Conservation (phyloP, 2,797 vertebrate species). For the Emys orbicularis region DNA sequence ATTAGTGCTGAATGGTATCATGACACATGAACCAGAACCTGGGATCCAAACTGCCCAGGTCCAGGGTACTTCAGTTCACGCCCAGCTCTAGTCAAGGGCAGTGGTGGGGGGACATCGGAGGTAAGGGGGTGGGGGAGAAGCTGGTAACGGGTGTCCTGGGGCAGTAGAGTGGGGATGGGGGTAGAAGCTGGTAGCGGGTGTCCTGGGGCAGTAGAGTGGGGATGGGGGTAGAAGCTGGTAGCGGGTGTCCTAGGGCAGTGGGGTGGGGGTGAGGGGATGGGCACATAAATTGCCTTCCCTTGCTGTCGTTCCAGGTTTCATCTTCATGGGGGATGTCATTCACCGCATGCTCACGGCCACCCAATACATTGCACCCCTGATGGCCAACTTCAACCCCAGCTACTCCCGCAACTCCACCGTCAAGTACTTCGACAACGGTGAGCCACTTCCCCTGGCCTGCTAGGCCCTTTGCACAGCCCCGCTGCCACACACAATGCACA, state of each 20-base stretch:
- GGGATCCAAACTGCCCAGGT: neutral
- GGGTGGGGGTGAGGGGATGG: neutral
- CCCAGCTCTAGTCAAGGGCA: fast-evolving
- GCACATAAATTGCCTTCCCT: neutral
- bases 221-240: neutral
- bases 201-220: neutral
- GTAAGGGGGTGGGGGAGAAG: fast-evolving
- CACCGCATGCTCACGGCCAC: conserved; percentile 97
- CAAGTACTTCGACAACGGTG: conserved; percentile 93
- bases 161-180: neutral
- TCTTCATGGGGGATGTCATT: conserved; percentile 93
- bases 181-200: neutral
- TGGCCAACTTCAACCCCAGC: conserved; percentile 99
- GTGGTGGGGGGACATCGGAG: neutral
- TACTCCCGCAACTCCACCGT: conserved; percentile 93
- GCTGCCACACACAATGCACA: neutral
- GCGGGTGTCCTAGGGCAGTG: neutral
- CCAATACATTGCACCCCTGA: conserved; percentile 94
- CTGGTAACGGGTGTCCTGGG: neutral
- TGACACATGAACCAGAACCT: neutral
- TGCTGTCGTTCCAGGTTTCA: conserved; percentile 86
- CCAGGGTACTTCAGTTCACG: neutral
- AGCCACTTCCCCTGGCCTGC: neutral
- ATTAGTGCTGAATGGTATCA: neutral
- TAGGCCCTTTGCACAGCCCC: neutral